phyloP scores from a whole-genome alignment of 30 jellyfish, hydroid and myxozoan genomes.

The Aurelia sp. region DNA sequence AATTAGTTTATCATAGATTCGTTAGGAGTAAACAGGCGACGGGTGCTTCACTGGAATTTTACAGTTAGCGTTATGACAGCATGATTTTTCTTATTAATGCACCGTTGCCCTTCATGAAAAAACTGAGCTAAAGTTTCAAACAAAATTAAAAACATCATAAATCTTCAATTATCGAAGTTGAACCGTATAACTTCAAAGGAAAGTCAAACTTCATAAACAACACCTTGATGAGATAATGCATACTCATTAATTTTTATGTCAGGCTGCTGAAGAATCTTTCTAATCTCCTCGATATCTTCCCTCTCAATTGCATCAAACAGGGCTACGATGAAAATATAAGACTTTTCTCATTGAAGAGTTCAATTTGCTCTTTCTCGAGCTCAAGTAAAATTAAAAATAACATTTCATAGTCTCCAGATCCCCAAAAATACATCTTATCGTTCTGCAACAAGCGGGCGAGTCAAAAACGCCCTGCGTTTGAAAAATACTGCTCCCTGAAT shows the following conservation, averaged over 20 bases:
- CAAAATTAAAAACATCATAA: neutral
- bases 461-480: no score
- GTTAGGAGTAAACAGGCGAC: no score
- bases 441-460: no score
- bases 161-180: neutral
- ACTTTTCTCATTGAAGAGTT: no score
- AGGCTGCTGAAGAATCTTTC: constrained; percentile 39
- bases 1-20: no score
- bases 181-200: neutral
- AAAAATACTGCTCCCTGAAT: no score
- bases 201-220: neutral
- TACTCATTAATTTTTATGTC: constrained; percentile 90
- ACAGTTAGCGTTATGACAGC: no score
- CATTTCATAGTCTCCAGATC: no score
- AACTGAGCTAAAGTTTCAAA: neutral
- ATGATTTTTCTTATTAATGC: neutral
- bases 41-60: no score
- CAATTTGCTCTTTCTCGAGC: no score
- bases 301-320: constrained; percentile 95
- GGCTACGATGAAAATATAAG: constrained; percentile 58
- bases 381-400: no score
- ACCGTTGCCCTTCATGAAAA: neutral
- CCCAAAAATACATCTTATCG: no score
- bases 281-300: constrained; percentile 81
- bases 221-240: neutral